Conservation (phyloP, 2,797 vertebrate species). For the Urosaurus nigricauda region DNA sequence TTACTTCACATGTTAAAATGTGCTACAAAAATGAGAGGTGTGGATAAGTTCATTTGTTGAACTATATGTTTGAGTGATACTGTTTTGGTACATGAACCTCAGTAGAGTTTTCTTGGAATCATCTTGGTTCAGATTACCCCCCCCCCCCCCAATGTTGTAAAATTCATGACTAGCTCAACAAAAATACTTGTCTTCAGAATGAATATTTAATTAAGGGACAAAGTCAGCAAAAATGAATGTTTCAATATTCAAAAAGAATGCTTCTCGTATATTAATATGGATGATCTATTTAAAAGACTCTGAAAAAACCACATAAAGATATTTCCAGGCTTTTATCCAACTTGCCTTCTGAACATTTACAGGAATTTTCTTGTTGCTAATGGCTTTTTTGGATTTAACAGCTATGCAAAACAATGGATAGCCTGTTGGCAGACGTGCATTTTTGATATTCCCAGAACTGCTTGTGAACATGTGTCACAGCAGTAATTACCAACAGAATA, state of each 20-base stretch:
- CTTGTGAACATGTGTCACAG: slow-evolving; percentile 36
- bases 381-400: slow-evolving; percentile 30
- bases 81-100: neutral
- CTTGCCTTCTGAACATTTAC: slow-evolving; percentile 37
- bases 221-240: slow-evolving; percentile 45
- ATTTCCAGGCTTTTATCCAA: slow-evolving; percentile 36
- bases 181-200: slow-evolving; percentile 24
- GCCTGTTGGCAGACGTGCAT: slow-evolving; percentile 18
- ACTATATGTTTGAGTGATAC: neutral
- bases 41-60: neutral
- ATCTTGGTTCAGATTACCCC: slow-evolving; percentile 10
- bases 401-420: slow-evolving; percentile 36
- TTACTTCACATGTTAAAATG: neutral
- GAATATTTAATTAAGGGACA: slow-evolving; percentile 47
- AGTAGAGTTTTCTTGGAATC: neutral
- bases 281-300: slow-evolving; percentile 32
- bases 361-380: slow-evolving; percentile 38
- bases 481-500: slow-evolving; percentile 37
- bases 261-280: slow-evolving; percentile 33
- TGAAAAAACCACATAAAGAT: slow-evolving; percentile 30
- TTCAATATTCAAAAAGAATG: slow-evolving; percentile 20
- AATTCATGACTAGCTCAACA: slow-evolving; percentile 27
- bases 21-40: neutral
- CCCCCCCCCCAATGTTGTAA: slow-evolving; percentile 13
- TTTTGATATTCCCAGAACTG: slow-evolving; percentile 43